Conservation (phyloP, 2,888 invertebrate species). For the Dynastes maya region DNA sequence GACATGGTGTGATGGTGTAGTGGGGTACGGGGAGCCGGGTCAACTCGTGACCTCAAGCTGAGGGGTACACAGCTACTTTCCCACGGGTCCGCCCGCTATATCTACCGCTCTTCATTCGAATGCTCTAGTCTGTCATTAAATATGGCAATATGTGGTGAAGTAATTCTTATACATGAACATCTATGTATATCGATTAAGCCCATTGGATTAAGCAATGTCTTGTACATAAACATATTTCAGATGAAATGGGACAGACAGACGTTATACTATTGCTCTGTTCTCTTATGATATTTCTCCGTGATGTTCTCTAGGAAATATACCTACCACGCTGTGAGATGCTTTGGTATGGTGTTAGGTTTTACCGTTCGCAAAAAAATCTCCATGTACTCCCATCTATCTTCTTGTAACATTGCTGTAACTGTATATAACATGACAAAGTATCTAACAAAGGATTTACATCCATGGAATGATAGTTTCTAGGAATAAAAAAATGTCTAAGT, state of each 20-base stretch:
- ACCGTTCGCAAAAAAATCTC: constrained; percentile 2
- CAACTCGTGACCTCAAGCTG: constrained; percentile 72
- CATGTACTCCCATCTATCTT: neutral
- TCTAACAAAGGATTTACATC: neutral
- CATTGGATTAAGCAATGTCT: constrained; percentile 58
- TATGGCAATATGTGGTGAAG: constrained; percentile 70
- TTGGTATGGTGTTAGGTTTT: constrained; percentile 18
- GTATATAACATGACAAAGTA: constrained; percentile 1
- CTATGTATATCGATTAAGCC: constrained; percentile 65
- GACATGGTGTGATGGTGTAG: constrained; percentile 57
- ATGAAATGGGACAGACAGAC: constrained; percentile 32
- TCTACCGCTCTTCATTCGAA: constrained; percentile 71
- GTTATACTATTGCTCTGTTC: neutral
- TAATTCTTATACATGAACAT: constrained; percentile 67
- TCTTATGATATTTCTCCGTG: neutral
- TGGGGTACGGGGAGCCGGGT: constrained; percentile 65
- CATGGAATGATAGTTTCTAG: neutral
- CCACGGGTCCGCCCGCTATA: constrained; percentile 72
- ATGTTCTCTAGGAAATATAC: constrained; percentile 16
- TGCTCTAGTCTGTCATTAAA: constrained; percentile 70
- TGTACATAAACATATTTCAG: constrained; percentile 33
- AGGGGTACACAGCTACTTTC: constrained; percentile 72
- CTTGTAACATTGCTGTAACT: constrained; percentile 8
- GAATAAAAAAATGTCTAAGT: too few relatives aligned
- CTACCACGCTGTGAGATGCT: constrained; percentile 4